These are phyloP conservation scores for Dipodomys stephensi DNA, from an alignment of 2,113 vertebrate species.

Conservation along the genomic window DNA sequence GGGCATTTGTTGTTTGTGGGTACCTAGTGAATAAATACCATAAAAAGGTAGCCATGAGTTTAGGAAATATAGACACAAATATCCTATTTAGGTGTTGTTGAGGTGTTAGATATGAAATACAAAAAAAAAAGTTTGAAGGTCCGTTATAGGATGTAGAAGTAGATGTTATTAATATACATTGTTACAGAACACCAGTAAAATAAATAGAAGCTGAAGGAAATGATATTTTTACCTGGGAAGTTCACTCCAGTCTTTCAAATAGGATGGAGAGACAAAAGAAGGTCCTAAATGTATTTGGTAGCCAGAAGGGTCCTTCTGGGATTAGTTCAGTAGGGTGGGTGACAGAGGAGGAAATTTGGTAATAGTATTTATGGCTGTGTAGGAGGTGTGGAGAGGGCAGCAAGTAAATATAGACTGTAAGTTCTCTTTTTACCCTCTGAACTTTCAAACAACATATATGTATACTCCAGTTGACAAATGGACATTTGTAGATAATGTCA, in stretches of 20 bases:
- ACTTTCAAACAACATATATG: neutral
- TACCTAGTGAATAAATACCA: slow-evolving; percentile 26
- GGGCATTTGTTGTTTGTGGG: neutral
- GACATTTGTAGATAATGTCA: neutral
- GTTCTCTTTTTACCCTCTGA: neutral
- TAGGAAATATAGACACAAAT: neutral
- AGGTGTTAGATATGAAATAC: neutral
- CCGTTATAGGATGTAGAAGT: neutral
- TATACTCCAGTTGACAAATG: neutral
- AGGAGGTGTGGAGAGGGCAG: too few relatives aligned
- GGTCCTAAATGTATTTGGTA: neutral
- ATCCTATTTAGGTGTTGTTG: slow-evolving; percentile 21
- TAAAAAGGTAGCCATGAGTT: neutral
- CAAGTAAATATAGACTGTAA: neutral
- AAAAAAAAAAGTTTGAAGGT: neutral
- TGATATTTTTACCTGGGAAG: neutral
- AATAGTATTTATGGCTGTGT: neutral
- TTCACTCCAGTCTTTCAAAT: neutral
- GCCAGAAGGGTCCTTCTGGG: neutral
- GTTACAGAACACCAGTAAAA: neutral
- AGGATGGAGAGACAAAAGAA: neutral
- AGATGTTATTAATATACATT: neutral
- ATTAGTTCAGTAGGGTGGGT: neutral
- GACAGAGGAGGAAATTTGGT: neutral
- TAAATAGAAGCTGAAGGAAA: neutral